Base-by-base conservation (phyloP, 2,888 invertebrate species). In the Melinaea marsaeus region DNA sequence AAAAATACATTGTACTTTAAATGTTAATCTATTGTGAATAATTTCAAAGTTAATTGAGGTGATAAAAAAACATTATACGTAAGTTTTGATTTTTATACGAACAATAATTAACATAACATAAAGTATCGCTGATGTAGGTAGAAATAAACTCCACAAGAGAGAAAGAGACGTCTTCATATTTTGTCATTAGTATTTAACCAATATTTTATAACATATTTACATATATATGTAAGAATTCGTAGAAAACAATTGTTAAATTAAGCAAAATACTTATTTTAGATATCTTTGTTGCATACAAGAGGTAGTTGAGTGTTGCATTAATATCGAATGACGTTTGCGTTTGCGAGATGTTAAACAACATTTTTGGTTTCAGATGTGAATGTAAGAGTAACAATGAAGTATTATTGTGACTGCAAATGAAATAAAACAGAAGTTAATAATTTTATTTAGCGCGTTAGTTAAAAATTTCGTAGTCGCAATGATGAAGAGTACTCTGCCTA, bases 401-500 rank as follows among this genome's bases (percentile, higher is more conserved):
- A 79, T 85, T 81, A 77, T 78, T 84, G 77, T 79, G 73, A 77
- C 79, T 82, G 79, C 80, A 88, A 88, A 88, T 89, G 83, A 87
- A 80, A 74, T 65, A 67, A 37, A 65, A 79, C 78, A 79, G 74
- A 80, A 76, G 75, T 80, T 75, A 79, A 80, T 78, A 78, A 75
- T 79, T 83, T 82, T 78, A 76, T 66, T 59, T 70, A 68, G 61
- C 62, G 64, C 70, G 63, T 81, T 83, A 79, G 79, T 79, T 77
- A 76, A 77, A 71, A 75, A 72, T 76, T 73, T 71, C 57, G 73
- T 75, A 77, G 75, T 75, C 75, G 82, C 80, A 86, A 94, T 93
- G 92, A 94, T 94, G 93, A 94, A 94, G 90, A 93, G 94, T 85
- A 92, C 94, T 77, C 92, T 95, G 88, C 94, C 95, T 78, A 97